Percentiles rank a stretch among this genome's conserved stretches.
Conservation (phyloP, 2,113 vertebrate species). For the Lepidiolamprologus cunningtoni region DNA sequence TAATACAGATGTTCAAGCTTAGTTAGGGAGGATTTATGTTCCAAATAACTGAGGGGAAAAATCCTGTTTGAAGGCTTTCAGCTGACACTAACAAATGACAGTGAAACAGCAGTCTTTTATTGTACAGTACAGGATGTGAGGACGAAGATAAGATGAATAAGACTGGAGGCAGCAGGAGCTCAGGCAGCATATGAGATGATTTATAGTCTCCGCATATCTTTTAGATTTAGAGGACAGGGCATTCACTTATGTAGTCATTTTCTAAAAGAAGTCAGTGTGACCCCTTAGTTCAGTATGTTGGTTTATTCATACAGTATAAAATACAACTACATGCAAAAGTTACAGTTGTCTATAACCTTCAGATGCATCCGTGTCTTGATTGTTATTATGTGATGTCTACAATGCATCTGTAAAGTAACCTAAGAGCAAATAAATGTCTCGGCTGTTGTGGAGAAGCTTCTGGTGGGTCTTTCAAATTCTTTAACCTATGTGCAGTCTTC, state of each 20-base stretch:
- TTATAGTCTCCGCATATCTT: not conserved
- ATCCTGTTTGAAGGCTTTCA: not conserved
- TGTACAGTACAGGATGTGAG: conserved; percentile 2
- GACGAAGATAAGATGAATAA: conserved; percentile 18
- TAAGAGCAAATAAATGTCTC: not conserved
- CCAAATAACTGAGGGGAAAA: not conserved
- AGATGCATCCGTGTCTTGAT: not conserved
- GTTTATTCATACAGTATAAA: not conserved
- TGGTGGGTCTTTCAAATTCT: not conserved
- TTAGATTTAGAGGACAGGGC: not conserved
- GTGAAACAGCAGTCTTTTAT: not conserved
- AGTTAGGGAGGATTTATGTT: not conserved
- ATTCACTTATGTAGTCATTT: not conserved
- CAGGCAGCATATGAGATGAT: conserved; percentile 1
- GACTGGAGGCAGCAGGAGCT: not conserved
- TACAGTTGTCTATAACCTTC: not conserved
- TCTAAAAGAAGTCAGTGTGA: not conserved
- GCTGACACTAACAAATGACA: conserved; percentile 23
- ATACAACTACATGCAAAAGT: not conserved
- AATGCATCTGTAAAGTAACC: not conserved
- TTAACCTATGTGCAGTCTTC: not conserved
- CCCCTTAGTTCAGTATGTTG: not conserved
- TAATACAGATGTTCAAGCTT: not conserved
- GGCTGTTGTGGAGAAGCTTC: not conserved
- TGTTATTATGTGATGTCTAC: not conserved